Evolutionary conservation across 2,113 vertebrate genomes (phyloP).

Genomic region (Deroptyus accipitrinus): DNA sequence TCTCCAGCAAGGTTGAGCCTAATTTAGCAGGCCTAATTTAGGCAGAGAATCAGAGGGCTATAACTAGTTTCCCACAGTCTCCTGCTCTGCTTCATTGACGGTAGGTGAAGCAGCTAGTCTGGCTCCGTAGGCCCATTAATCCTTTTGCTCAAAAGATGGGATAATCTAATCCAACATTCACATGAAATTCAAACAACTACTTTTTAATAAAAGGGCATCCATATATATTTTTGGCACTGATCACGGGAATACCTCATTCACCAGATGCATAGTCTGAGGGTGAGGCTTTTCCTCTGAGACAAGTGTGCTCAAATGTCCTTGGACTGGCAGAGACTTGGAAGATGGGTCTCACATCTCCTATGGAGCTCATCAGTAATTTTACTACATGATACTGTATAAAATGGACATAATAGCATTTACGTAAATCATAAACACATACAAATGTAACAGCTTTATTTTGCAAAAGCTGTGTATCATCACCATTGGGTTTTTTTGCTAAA

Average conservation of each 20-base stretch:
- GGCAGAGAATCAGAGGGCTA: not conserved
- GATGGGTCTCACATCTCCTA: not conserved
- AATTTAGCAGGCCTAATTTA: not conserved
- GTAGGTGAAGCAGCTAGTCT: not conserved
- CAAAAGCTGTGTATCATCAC: not conserved
- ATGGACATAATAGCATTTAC: not conserved
- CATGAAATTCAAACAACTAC: not conserved
- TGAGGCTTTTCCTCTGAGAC: not conserved
- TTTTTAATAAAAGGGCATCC: not conserved
- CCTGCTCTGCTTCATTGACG: not conserved
- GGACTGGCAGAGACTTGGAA: not conserved
- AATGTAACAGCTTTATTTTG: not conserved
- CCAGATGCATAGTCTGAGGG: not conserved
- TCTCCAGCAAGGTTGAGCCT: not conserved
- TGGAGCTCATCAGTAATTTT: not conserved
- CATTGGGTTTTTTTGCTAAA: not conserved
- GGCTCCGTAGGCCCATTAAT: not conserved
- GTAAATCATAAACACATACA: not conserved
- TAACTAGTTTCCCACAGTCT: not conserved
- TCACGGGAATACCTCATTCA: not conserved
- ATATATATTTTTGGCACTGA: not conserved
- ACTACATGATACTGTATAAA: not conserved
- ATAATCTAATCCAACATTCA: not conserved
- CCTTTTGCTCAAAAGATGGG: not conserved
- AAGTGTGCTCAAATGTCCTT: not conserved